Percentiles rank a stretch among this genome's conserved stretches.
Conservation (phyloP, 1,140 invertebrate genomes). For the Coboldia fuscipes region DNA sequence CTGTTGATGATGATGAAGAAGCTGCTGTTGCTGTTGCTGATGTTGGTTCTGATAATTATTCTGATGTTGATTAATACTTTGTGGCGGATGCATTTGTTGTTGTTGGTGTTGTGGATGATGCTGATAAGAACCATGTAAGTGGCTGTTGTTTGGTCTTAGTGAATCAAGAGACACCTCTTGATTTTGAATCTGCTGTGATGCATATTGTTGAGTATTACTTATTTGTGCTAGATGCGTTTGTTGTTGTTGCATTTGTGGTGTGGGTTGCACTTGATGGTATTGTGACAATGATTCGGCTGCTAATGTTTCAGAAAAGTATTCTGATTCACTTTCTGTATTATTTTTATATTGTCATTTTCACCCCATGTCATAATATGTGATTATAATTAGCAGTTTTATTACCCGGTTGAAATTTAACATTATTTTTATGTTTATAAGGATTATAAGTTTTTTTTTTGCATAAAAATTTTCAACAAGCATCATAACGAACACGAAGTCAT, state of each 20-base stretch:
- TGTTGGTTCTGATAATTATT: conserved; percentile 9
- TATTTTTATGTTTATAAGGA: too few relatives aligned
- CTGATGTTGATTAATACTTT: conserved; percentile 12
- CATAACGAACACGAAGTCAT: too few relatives aligned
- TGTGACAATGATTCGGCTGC: conserved; percentile 23
- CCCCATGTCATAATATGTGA: too few relatives aligned
- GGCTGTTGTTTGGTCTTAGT: not conserved
- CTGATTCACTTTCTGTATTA: conserved; percentile 12
- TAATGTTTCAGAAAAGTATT: conserved; percentile 23
- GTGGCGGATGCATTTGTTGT: conserved; percentile 9
- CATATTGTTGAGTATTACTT: too few relatives aligned
- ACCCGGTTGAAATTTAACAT: too few relatives aligned
- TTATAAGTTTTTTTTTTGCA: too few relatives aligned
- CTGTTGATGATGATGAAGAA: conserved; percentile 9
- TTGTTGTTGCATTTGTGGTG: not conserved
- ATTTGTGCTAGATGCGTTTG: not conserved
- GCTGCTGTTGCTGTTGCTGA: conserved; percentile 12
- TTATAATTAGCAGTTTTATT: too few relatives aligned
- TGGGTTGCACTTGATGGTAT: conserved; percentile 9
- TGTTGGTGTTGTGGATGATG: conserved; percentile 8
- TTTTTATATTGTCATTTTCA: too few relatives aligned
- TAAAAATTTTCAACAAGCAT: too few relatives aligned
- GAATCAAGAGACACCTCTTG: conserved; percentile 6
- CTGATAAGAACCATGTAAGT: conserved; percentile 5
- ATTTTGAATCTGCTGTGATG: conserved; percentile 9